Percentiles rank a stretch among this genome's conserved stretches.
phyloP scores from a whole-genome alignment of 2,797 vertebrate genomes.

The Rhabdophis nuchalis region DNA sequence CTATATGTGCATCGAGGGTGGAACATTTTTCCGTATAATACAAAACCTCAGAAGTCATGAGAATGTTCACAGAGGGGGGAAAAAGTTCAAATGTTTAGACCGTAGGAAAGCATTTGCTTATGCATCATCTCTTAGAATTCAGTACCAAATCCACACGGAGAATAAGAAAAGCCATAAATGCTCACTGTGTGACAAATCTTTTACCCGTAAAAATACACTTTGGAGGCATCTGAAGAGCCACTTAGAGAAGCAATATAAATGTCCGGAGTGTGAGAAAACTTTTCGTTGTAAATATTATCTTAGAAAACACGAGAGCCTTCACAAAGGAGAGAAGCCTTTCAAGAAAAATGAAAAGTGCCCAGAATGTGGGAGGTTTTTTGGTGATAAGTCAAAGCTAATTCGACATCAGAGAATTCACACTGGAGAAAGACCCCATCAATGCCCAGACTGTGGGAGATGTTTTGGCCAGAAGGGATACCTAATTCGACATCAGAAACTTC shows the following conservation, averaged over 20 bases:
- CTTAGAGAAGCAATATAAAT: constrained; percentile 2
- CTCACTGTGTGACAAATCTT: background rate
- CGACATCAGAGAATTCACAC: no score
- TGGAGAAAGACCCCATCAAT: no score
- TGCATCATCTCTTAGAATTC: background rate
- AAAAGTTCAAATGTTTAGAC: background rate
- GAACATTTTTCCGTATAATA: background rate
- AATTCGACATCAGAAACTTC: no score
- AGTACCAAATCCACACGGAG: background rate
- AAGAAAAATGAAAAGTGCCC: no score
- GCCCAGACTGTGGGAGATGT: no score
- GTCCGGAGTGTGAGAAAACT: background rate
- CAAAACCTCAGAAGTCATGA: rapidly evolving
- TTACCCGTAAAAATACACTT: background rate
- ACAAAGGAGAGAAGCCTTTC: background rate
- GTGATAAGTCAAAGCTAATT: no score
- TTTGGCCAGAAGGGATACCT: no score
- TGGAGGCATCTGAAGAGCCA: background rate
- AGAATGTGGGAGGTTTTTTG: no score
- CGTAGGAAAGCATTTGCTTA: background rate
- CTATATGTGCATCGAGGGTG: background rate
- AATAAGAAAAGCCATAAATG: background rate
- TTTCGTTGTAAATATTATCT: background rate
- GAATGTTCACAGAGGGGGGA: background rate
- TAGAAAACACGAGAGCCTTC: background rate